Conservation (phyloP, 1,140 invertebrate species). For the Pteromalus puparum region DNA sequence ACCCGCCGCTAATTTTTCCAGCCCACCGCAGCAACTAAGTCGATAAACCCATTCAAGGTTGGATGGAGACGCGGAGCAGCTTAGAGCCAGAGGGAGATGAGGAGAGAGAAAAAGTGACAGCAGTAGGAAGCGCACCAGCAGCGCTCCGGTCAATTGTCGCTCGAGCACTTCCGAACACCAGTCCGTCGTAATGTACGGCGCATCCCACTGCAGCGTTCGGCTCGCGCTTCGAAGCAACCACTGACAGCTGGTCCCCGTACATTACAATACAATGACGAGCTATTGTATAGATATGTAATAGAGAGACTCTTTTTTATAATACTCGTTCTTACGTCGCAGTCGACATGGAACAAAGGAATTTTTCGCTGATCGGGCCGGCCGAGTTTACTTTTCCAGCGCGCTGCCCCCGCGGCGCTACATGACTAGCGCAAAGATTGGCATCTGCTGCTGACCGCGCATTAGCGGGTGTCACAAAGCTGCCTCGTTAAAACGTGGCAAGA, state of each 20-base stretch:
- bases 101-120: neutral
- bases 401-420: neutral
- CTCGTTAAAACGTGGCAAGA: neutral
- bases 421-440: too few relatives aligned
- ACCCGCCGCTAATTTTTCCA: conserved; percentile 49
- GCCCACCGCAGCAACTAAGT: conserved; percentile 33
- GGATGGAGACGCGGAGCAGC: conserved; percentile 5
- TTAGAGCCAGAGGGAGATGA: neutral
- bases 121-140: neutral
- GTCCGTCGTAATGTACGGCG: conserved; percentile 33
- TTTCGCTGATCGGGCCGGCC: too few relatives aligned
- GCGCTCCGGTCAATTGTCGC: conserved; percentile 44
- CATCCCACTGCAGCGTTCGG: conserved; percentile 3
- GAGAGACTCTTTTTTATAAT: too few relatives aligned
- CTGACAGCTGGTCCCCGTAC: conserved; percentile 1
- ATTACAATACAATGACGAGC: conserved; percentile 21
- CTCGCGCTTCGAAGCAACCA: conserved; percentile 17
- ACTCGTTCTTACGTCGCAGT: too few relatives aligned
- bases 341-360: too few relatives aligned
- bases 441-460: too few relatives aligned
- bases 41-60: conserved; percentile 50
- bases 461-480: neutral
- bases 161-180: conserved; percentile 45
- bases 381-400: neutral
- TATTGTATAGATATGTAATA: too few relatives aligned